Conservation (phyloP, 1,140 invertebrate species). For the Penaeus chinensis region DNA sequence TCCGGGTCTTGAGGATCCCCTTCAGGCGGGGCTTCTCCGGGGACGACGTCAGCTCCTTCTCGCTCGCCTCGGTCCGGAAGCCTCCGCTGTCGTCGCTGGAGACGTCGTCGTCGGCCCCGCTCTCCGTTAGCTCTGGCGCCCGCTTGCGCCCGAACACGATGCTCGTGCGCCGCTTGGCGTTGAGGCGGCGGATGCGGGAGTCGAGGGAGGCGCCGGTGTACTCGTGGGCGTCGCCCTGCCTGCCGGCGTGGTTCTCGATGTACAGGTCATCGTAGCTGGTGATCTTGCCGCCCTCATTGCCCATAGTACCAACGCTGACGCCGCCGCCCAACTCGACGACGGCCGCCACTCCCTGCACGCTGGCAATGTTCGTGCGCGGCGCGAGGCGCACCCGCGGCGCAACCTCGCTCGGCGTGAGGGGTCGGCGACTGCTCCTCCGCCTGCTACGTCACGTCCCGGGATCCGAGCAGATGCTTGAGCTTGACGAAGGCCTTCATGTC, state of each 20-base stretch:
- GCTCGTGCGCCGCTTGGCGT: constrained; percentile 29
- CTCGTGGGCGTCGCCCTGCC: background rate
- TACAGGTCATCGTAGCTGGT: constrained; percentile 55
- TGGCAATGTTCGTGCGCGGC: too few relatives aligned
- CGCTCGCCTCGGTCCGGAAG: constrained; percentile 40
- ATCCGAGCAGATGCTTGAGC: constrained; percentile 8
- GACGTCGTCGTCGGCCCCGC: background rate
- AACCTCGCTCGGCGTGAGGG: too few relatives aligned
- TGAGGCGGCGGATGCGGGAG: constrained; percentile 42
- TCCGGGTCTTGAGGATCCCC: constrained; percentile 28
- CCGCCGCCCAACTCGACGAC: background rate
- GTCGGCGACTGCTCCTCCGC: background rate
- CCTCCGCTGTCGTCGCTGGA: constrained; percentile 55
- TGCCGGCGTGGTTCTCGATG: constrained; percentile 26
- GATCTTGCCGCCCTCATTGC: constrained; percentile 54
- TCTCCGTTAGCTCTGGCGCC: background rate
- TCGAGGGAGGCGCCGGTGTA: constrained; percentile 20
- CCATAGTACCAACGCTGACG: constrained; percentile 27
- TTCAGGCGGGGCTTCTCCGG: constrained; percentile 18
- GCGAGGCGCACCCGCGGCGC: too few relatives aligned
- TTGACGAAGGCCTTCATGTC: constrained; percentile 15
- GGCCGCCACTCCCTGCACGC: background rate
- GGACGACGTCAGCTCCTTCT: background rate
- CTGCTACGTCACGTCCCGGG: constrained; percentile 7
- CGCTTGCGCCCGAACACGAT: constrained; percentile 32